phyloP scores from a whole-genome alignment of 92 coral and sea anemone genomes.

The Siderastrea siderea region DNA sequence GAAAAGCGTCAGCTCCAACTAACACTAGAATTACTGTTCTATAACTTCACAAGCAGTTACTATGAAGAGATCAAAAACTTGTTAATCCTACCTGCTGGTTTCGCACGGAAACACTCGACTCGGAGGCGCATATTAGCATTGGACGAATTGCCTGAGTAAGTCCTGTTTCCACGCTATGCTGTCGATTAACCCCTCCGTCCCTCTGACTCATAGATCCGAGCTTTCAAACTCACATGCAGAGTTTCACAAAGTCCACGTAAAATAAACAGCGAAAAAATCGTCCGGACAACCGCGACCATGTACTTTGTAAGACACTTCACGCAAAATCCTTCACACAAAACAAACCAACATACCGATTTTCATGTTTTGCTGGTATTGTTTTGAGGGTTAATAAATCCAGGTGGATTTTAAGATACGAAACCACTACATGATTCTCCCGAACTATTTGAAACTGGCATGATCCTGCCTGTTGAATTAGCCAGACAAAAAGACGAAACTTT shows the following conservation, averaged over 20 bases:
- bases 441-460: slow-evolving; percentile 68
- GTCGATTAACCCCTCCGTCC: slow-evolving; percentile 75
- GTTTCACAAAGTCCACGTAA: slow-evolving; percentile 11
- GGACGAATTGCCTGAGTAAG: slow-evolving; percentile 87
- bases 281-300: slow-evolving; percentile 23
- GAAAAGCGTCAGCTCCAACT: too few species aligned
- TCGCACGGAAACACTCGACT: slow-evolving; percentile 67
- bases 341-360: neutral
- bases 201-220: slow-evolving; percentile 83
- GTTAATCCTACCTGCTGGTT: slow-evolving; percentile 37
- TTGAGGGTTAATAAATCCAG: slow-evolving; percentile 24
- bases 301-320: slow-evolving; percentile 25
- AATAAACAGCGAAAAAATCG: slow-evolving; percentile 25
- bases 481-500: neutral
- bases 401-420: slow-evolving; percentile 46
- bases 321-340: neutral
- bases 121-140: slow-evolving; percentile 76
- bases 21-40: neutral
- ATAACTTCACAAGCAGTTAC: neutral
- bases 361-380: neutral
- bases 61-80: neutral
- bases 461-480: neutral
- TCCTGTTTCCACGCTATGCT: slow-evolving; percentile 88
- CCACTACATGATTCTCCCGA: slow-evolving; percentile 82
- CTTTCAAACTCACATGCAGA: slow-evolving; percentile 35